These are phyloP conservation scores for Chloroceryle amazona DNA, from an alignment of 2,797 vertebrate species.

Conservation along the genomic window DNA sequence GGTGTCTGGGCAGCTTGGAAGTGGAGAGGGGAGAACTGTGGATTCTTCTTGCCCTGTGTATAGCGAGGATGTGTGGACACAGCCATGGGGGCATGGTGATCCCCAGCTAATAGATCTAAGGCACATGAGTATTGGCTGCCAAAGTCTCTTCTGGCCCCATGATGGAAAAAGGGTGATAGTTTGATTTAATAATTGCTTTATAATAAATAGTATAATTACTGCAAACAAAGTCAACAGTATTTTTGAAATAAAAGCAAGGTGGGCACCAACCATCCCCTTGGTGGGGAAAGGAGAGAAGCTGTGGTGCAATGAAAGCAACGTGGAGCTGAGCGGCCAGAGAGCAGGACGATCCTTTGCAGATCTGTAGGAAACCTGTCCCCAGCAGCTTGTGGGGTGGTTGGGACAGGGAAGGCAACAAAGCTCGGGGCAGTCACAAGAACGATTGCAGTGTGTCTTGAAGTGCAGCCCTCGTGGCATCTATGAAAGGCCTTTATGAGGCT, in stretches of 20 bases:
- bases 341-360: accelerated
- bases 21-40: background rate
- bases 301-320: background rate
- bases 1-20: background rate
- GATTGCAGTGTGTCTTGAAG: background rate
- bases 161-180: background rate
- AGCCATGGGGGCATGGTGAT: background rate
- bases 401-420: background rate
- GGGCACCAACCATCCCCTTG: accelerated
- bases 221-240: background rate
- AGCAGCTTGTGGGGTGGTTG: background rate
- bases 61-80: background rate
- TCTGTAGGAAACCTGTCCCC: background rate
- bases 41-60: background rate
- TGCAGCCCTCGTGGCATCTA: background rate
- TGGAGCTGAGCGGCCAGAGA: background rate
- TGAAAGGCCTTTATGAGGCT: background rate
- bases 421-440: accelerated
- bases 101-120: background rate
- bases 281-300: background rate
- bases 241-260: accelerated
- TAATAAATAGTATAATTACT: background rate
- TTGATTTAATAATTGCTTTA: background rate
- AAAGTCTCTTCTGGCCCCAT: background rate
- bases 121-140: background rate